Conservation (phyloP, 2,888 invertebrate species). For the Epinotia bilunana region DNA sequence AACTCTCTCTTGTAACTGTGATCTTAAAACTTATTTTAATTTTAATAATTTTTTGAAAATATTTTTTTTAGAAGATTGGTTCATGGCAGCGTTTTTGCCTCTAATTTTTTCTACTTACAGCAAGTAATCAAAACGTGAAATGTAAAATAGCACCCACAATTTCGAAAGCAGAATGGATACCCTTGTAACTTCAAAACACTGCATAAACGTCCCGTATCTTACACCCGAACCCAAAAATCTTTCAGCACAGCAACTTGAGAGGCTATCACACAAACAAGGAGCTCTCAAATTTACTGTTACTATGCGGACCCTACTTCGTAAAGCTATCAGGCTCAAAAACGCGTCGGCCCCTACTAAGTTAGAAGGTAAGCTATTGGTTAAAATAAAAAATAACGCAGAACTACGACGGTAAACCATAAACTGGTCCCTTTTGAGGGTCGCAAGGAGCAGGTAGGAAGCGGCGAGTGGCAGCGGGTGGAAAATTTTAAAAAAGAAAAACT, state of each 20-base stretch:
- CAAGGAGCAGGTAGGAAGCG: constrained; percentile 19
- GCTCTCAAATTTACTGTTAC: constrained; percentile 43
- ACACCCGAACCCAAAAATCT: constrained; percentile 31
- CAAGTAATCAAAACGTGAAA: too few species aligned
- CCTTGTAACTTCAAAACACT: not conserved
- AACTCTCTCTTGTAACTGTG: too few species aligned
- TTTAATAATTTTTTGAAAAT: too few species aligned
- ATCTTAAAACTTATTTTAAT: too few species aligned
- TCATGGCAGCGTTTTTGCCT: too few species aligned
- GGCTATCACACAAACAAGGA: constrained; percentile 32
- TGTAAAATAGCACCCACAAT: too few species aligned
- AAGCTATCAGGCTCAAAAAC: constrained; percentile 42
- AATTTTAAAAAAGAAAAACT: too few species aligned
- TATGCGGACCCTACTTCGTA: constrained; percentile 41
- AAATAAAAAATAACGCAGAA: constrained; percentile 53
- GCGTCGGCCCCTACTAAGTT: constrained; percentile 38
- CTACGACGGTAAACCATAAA: constrained; percentile 51
- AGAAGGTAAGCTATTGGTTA: constrained; percentile 50
- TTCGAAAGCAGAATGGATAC: not conserved
- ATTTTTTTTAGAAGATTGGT: too few species aligned
- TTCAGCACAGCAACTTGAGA: constrained; percentile 19
- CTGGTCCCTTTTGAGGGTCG: constrained; percentile 48
- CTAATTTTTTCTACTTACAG: too few species aligned
- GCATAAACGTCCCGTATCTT: constrained; percentile 25
- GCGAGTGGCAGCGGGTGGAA: constrained; percentile 36